phyloP scores from a whole-genome alignment of 2,888 invertebrate species.

The Steinernema hermaphroditum region DNA sequence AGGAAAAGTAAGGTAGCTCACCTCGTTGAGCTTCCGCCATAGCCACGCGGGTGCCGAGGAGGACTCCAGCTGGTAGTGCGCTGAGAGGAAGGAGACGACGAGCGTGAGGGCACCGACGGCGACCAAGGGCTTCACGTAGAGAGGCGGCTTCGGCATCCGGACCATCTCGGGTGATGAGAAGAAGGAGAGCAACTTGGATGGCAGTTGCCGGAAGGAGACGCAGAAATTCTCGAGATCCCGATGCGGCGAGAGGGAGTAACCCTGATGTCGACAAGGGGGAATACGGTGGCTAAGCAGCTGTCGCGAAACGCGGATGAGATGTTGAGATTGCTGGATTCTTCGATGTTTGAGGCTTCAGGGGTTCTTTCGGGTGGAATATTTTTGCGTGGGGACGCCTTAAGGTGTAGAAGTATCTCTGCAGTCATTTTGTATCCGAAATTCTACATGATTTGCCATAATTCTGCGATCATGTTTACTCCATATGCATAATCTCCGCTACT shows the following conservation, averaged over 20 bases:
- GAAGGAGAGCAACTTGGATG: neutral
- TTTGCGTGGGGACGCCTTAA: no score
- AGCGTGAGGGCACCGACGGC: constrained; percentile 48
- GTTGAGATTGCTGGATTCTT: no score
- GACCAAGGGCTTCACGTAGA: constrained; percentile 44
- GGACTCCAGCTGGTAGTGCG: constrained; percentile 55
- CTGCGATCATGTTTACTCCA: no score
- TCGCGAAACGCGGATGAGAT: no score
- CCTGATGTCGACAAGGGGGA: neutral
- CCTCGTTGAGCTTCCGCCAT: constrained; percentile 47
- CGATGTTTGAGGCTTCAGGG: no score
- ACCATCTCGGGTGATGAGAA: neutral
- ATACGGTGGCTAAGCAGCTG: neutral
- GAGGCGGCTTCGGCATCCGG: constrained; percentile 26
- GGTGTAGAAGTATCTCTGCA: no score
- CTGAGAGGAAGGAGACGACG: constrained; percentile 53
- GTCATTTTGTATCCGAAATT: no score
- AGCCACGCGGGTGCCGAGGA: constrained; percentile 41
- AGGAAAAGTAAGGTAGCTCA: constrained; percentile 32
- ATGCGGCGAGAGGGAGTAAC: neutral
- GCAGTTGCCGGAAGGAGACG: neutral
- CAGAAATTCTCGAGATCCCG: neutral
- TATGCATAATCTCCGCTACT: no score
- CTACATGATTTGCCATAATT: no score
- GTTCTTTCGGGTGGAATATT: no score